These are phyloP conservation scores for Delichon dasypus DNA, from an alignment of 2,797 vertebrate species.

Conservation along the genomic window DNA sequence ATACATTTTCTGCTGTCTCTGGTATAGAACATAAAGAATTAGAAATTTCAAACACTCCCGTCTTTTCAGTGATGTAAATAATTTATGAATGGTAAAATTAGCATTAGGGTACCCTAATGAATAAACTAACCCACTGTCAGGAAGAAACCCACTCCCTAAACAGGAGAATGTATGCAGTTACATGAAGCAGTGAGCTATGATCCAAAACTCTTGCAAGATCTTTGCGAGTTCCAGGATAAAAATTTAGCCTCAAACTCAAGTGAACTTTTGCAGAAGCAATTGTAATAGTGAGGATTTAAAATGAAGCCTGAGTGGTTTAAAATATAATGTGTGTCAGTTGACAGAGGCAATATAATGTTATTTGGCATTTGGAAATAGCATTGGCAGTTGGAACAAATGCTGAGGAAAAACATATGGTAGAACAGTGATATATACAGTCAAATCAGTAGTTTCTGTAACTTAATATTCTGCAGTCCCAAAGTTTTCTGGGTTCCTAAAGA, in stretches of 20 bases:
- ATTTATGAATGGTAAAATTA: not conserved
- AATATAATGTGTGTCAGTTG: not conserved
- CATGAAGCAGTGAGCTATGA: not conserved
- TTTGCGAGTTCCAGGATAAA: not conserved
- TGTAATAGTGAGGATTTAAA: not conserved
- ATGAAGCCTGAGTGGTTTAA: not conserved
- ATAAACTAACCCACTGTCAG: not conserved
- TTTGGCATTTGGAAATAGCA: not conserved
- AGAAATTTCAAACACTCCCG: not conserved
- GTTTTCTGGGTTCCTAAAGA: not conserved
- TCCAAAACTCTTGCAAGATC: not conserved
- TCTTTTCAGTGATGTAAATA: not conserved
- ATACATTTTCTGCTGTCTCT: not conserved
- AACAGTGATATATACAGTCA: not conserved
- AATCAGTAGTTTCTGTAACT: not conserved
- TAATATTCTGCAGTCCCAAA: not conserved
- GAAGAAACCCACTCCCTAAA: not conserved
- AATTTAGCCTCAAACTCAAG: not conserved
- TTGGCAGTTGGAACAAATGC: not conserved
- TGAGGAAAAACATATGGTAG: not conserved
- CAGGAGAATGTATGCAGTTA: not conserved
- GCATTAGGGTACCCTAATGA: not conserved
- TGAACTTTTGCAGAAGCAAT: not conserved
- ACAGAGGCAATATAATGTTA: not conserved
- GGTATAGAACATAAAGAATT: not conserved